phyloP scores from a whole-genome alignment of 2,888 invertebrate species.

The Cosmia trapezina region DNA sequence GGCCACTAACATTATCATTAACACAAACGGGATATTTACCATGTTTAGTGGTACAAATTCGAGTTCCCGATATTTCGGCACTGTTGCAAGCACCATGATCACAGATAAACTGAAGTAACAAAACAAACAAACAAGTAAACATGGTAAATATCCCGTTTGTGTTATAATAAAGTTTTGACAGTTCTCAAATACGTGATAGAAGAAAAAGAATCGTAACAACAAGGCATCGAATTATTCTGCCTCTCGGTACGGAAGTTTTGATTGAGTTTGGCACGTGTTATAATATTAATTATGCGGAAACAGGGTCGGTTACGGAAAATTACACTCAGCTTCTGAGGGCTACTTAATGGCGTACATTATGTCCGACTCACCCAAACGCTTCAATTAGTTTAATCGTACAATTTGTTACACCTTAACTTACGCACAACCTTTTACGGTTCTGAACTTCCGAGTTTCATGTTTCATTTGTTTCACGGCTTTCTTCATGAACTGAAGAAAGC shows the following conservation, averaged over 20 bases:
- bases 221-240: conserved; percentile 35
- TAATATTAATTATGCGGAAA: conserved; percentile 57
- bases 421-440: conserved; percentile 27
- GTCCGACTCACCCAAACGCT: conserved; percentile 44
- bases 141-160: too few species aligned
- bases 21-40: too few species aligned
- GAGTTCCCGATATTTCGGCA: too few species aligned
- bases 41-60: too few species aligned
- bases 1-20: too few species aligned
- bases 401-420: conserved; percentile 50
- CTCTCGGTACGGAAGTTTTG: conserved; percentile 28
- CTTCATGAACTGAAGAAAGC: too few species aligned
- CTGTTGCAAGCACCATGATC: too few species aligned
- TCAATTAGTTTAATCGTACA: conserved; percentile 56
- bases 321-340: conserved; percentile 34
- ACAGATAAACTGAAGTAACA: too few species aligned
- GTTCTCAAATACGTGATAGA: conserved; percentile 8
- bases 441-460: conserved; percentile 26
- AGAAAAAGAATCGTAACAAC: conserved; percentile 22
- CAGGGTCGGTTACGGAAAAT: conserved; percentile 53
- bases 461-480: too few species aligned
- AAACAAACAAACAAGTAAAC: too few species aligned
- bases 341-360: conserved; percentile 39
- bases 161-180: conserved; percentile 24
- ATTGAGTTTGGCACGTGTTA: conserved; percentile 50